Evolutionary conservation across 2,888 invertebrate species (phyloP), one percentile per base, ranked within the genome.

Genomic region (Abscondita cerata): DNA sequence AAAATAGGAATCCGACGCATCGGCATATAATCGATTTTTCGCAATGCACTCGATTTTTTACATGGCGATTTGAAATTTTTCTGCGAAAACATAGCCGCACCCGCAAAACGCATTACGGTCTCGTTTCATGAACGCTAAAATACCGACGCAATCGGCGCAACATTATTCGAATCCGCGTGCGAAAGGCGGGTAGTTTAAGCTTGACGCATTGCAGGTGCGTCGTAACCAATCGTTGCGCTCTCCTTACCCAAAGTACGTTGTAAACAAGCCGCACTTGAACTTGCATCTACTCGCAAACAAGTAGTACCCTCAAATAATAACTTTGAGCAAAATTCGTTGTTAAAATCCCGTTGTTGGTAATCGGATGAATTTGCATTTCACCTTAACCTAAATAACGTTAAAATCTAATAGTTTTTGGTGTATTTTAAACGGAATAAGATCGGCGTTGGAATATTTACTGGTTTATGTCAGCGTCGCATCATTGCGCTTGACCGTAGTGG

Each of bases 151-250:
- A 67, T 71, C 60, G 54, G 62, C 62, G 64, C 64, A 64, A 64
- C 56, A 33, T 51, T 60, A 62, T 64, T 64, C 66, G 71, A 70
- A 75, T 73, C 75, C 73, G 73, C 75, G 77, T 76, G 75, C 75
- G 72, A 73, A 74, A 73, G 25, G 71, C 74, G 73, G 76, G 71
- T 68, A 70, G 79, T 77, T 66, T 70, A 70, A 72, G 82, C 82
- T 85, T 90, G 90, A 89, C 90, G 90, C 90, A 91, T 90, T 91
- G 91, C 91, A 90, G 91, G 90, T 91, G 88, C 87, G 87, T 86
- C 84, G 81, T 84, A 85, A 85, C 90, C 90, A 90, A 91, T 90
- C 87, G 85, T 84, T 85, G 85, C 83, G 85, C 86, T 83, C 72
- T 75, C 73, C 77, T 75, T 82, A 82, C 73, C 77, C 75, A 79